Evolutionary conservation across 2,113 vertebrate species (phyloP), one percentile per base, ranked within the genome.

Genomic region (Tragelaphus scriptus): DNA sequence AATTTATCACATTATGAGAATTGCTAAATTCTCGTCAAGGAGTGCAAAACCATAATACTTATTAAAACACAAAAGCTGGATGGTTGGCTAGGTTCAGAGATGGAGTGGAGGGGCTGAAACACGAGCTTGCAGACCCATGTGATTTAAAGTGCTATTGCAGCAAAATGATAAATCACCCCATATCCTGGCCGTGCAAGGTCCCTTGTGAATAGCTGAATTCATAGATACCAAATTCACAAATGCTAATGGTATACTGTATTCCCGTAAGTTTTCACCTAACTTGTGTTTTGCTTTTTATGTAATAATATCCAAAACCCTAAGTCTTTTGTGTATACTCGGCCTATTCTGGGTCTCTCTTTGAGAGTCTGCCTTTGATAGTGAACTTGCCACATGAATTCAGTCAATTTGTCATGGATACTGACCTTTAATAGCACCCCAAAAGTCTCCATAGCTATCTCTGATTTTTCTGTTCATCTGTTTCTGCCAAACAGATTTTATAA

Each of bases 1-100:
- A 92, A 96, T 94, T 96, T 90, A 95, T 94, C 95, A 87, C 40
- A 86, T 97, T 96, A 92, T 95, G 65, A 95, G 87, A 93, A 95
- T 90, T 94, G 88, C 49, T 84, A 80, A 86, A 44, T 95, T 97
- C 90, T 91, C 28, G 0, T 87, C 53, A 93, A 97, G 44, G 53
- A 94, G 49, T 68, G 26, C 55, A 8, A 88, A 95, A 94, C 79
- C 51, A 94, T 90, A 95, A 95, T 94, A 49, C 79, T 90, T 75
- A 97, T 36, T 87, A 90, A 97, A 91, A 93, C 79, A 87, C 77
- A 95, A 97, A 96, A 96, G 71, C 88, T 82, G 81, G 32, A 23
- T 47, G 16, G 63, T 68, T 92, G 92, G 79, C 89, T 89, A 82
- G 71, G 71, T 92, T 96, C 14, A 26, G 47, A 96, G 93, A 55